These are phyloP conservation scores for Agonopterix heracliana DNA, from an alignment of 2,888 invertebrate species.

Conservation along the genomic window DNA sequence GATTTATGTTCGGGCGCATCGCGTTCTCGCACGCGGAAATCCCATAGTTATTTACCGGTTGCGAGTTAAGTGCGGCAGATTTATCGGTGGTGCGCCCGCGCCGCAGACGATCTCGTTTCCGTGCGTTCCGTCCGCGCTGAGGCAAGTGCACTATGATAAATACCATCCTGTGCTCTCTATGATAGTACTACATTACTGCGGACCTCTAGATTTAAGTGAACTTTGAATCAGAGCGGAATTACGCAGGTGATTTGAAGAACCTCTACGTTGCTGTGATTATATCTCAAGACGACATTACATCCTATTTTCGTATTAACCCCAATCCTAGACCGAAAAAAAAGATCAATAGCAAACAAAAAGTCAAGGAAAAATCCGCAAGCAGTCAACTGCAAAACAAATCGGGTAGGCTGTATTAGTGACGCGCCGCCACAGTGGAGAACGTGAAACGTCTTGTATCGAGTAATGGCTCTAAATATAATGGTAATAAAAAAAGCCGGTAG, in stretches of 20 bases:
- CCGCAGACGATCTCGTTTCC: constrained; percentile 68
- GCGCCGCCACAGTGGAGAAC: no score
- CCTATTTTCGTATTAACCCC: neutral
- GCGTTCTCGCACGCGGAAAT: constrained; percentile 74
- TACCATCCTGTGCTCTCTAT: constrained; percentile 27
- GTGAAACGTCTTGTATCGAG: no score
- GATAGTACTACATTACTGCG: constrained; percentile 47
- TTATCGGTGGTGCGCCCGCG: constrained; percentile 53
- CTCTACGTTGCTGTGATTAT: neutral
- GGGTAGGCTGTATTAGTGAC: no score
- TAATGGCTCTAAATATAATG: no score
- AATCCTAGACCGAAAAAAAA: no score
- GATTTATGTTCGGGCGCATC: constrained; percentile 73
- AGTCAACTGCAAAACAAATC: no score
- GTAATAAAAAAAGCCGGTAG: no score
- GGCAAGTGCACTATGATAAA: constrained; percentile 43
- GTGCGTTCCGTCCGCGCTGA: constrained; percentile 40
- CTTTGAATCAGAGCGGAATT: constrained; percentile 16
- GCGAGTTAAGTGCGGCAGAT: constrained; percentile 75
- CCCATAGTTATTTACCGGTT: constrained; percentile 76
- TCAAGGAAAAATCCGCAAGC: no score
- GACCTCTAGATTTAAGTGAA: constrained; percentile 30
- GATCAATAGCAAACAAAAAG: no score
- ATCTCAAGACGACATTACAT: neutral
- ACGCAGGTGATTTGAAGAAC: neutral